Base-by-base conservation (phyloP, 2,113 vertebrate species). In the Dermatemys mawii region DNA sequence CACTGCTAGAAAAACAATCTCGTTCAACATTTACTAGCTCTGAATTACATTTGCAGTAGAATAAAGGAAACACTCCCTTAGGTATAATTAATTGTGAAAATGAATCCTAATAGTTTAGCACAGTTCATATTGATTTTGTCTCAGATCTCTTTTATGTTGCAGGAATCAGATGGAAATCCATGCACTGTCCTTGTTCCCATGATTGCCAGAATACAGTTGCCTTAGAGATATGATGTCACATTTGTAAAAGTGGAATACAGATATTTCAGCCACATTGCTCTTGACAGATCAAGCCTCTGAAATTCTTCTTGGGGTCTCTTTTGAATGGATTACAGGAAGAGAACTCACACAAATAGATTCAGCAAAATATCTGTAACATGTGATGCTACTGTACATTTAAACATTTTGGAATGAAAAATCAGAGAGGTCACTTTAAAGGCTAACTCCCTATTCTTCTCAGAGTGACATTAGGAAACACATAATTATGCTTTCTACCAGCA, bases 361-460 rank as follows among this genome's bases (percentile, higher is more conserved):
- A 94, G 89, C 14, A 92, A 90, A 95, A 41, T 88, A 90, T 89
- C 97, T 98, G 96, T 95, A 97, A 97, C 90, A 84, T 1, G 83
- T 51, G 95, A 4, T 82, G 78, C 93, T 96, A 93, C 90, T 38
- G 88, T 84, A 96, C 88, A 96, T 95, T 95, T 93, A 97, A 96
- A 92, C 0, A 0, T 60, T 97, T 90, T 41, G 51, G 96, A 96
- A 94, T 93, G 96, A 86, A 96, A 94, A 93, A 97, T 92, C 76
- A 96, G 96, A 87, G 91, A 75, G 63, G 95, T 95, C 44, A 89
- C 60, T 88, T 93, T 2, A 90, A 97, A 88, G 95, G 19, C 63
- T 50, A 91, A 82, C 84, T 93, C 90, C 78, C 67, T 50, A 49
- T 95, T 93, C 17, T n/a, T 87, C 93, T 82, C 87, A 41, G 83